Base-by-base conservation (phyloP, 2,888 invertebrate species). In the Drosophila mercatorum region DNA sequence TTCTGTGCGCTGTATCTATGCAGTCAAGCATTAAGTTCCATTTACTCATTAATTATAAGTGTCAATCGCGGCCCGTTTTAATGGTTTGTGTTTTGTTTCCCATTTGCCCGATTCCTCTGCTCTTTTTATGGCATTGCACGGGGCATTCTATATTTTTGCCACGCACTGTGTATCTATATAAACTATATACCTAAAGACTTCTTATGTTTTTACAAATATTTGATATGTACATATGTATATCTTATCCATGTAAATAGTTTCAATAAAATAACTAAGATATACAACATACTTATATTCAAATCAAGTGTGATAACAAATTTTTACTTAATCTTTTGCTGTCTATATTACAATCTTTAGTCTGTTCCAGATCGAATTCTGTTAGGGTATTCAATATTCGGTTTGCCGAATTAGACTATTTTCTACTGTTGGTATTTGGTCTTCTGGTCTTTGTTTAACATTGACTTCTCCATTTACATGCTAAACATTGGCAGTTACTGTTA, bases 401-500 rank as follows among this genome's bases (percentile, higher is more conserved):
- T 26, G 14, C 47, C 41, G 40, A 5, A 44, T 22, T 11, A 7
- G 12, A 7, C 3, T 26, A 17, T 43, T 53, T 8, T n/a, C 62
- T 26, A 53, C 47, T 68, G 17, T 63, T 73, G 60, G 68, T 62
- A 52, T 75, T 64, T 68, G 67, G 28, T 28, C 60, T 72, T 67
- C 67, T 70, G 72, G 68, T 66, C 70, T 75, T 85, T 85, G 83
- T 88, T 89, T 73, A 68, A 68, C 80, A 75, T 67, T 60, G 47
- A 71, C 61, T 75, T 70, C 69, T 79, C 90, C 87, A 89, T 89
- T 89, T 88, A 80, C 86, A 84, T 84, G 86, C 86, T 88, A 85
- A 85, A 79, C 83, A 79, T 72, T 61, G 70, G 47, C 68, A 55
- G 67, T 80, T 72, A 64, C 60, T 60, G 36, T 70, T 70, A 63